A percentile compares a stretch with the other conserved stretches of the same genome.
Conservation (phyloP, 2,113 vertebrate genomes). For the Synodontis membranacea region DNA sequence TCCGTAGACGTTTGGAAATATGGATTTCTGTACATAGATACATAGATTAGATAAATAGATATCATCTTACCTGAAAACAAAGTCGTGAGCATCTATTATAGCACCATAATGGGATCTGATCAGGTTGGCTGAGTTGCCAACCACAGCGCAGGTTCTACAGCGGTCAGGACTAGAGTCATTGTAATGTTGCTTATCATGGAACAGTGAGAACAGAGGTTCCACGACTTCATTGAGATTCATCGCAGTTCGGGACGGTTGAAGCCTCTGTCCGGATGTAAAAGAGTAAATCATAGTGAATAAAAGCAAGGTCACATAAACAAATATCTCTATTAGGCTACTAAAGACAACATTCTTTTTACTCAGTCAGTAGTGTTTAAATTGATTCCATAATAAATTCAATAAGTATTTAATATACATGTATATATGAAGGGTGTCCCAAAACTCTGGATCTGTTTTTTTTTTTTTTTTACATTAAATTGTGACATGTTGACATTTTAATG, state of each 20-base stretch:
- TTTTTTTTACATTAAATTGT: too few species aligned
- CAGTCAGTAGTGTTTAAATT: background rate
- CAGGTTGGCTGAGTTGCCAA: conserved; percentile 96
- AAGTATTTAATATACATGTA: too few species aligned
- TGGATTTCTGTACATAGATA: too few species aligned
- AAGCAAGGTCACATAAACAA: background rate
- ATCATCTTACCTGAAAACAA: conserved; percentile 81
- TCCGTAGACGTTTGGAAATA: too few species aligned
- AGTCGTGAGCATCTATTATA: conserved; percentile 81
- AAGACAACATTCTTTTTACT: background rate
- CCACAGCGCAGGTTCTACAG: conserved; percentile 86
- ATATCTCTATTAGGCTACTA: background rate
- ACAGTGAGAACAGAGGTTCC: conserved; percentile 79
- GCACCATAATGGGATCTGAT: conserved; percentile 80
- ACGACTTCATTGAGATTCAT: conserved; percentile 74
- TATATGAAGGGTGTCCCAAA: too few species aligned
- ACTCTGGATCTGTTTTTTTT: too few species aligned
- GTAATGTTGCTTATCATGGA: conserved; percentile 75
- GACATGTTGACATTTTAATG: too few species aligned
- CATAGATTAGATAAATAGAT: background rate
- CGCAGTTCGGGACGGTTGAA: conserved; percentile 78
- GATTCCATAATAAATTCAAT: background rate
- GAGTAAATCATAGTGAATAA: background rate
- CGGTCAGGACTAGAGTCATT: conserved; percentile 65
- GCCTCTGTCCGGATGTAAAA: conserved; percentile 58